Evolutionary conservation across 2,113 vertebrate species (phyloP), one percentile per base, ranked within the genome.

Genomic region (Argyrosomus japonicus): DNA sequence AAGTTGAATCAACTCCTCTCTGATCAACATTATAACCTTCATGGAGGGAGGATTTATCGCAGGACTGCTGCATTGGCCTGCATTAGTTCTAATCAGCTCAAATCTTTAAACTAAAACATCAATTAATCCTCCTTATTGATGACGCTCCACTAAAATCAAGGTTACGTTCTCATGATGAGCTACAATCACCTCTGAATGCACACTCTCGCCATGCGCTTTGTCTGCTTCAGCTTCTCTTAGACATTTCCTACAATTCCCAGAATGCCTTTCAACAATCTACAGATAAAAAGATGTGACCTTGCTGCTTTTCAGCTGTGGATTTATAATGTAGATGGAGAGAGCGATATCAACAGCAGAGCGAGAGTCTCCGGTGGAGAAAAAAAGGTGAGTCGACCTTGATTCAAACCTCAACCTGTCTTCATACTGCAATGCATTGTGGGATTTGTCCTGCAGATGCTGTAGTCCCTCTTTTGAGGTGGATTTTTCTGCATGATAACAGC

Each of bases 351-450:
- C 71, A 32, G 60, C 27, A 2, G 3, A 64, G 72, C 18, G 48
- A 71, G 70, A 82, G 56, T 50, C 57, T 81, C 68, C 68, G 1
- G 19, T 45, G 5, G 11, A 62, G 47, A 1, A 60, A 77, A 1
- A 60, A 77, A 77, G 78, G 65, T 54, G 67, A 75, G 54, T 68
- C 6, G 56, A 82, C 84, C 84, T 90, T 81, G 53, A 79, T 73
- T 65, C 61, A 65, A 79, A 57, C 7, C 68, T 23, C 64, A n/a
- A 81, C 65, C n/a, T 63, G 77, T 60, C 69, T 81, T 62, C 40
- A n/a, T 17, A 10, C 68, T 48, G 70, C 75, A 70, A 36, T 64
- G 86, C 74, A 69, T 76, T 68, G 10, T 79, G 75, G 75, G 74
- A 17, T 23, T 21, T 65, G 45, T 57, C 29, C 36, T 8, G 27